Evolutionary conservation across 1,140 invertebrate species (phyloP).

Genomic region (Brachionus asplanchnoidis): DNA sequence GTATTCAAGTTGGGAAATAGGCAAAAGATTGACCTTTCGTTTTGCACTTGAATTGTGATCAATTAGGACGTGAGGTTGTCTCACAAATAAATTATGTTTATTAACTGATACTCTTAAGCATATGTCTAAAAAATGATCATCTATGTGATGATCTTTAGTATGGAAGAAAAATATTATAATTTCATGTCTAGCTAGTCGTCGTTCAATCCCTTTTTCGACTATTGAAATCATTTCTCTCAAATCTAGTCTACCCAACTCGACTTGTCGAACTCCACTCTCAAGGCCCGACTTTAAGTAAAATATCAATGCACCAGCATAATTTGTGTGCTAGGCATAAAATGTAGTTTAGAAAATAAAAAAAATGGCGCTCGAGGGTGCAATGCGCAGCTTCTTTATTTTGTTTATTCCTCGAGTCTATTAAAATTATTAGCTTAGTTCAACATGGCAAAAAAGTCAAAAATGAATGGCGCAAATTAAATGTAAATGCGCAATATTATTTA

Average conservation of each 20-base stretch:
- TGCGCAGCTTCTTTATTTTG: not conserved
- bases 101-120: not conserved
- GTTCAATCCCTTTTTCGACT: not conserved
- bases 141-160: not conserved
- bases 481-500: not conserved
- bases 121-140: conserved; percentile 20
- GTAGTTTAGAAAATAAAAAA: not conserved
- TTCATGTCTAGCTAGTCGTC: not conserved
- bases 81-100: not conserved
- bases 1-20: not conserved
- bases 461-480: too few species aligned
- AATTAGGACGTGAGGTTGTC: not conserved
- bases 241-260: not conserved
- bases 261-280: not conserved
- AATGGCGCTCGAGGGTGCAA: not conserved
- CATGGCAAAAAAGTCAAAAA: too few species aligned
- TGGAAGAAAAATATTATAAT: not conserved
- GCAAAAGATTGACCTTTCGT: not conserved
- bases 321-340: not conserved
- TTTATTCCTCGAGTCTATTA: too few species aligned
- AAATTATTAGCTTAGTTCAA: too few species aligned
- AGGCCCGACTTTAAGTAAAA: too few species aligned
- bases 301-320: not conserved
- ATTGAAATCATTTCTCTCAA: not conserved
- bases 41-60: not conserved